These are phyloP conservation scores for Lordiphosa stackelbergi DNA, from an alignment of 1,140 invertebrate genomes.

Conservation along the genomic window DNA sequence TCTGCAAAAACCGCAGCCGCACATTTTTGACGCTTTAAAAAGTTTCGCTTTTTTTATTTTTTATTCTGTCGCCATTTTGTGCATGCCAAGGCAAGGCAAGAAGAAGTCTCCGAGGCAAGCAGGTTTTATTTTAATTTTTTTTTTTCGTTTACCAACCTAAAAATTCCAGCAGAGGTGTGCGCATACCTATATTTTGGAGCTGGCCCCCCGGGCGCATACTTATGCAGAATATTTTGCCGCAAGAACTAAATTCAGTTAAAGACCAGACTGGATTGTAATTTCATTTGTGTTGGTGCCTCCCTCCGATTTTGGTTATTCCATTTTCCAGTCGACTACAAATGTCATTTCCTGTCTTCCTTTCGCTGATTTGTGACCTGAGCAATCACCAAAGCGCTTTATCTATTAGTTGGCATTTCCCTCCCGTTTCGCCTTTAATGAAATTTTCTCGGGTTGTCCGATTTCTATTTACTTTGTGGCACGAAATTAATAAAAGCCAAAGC, in stretches of 20 bases:
- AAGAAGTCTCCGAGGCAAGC: constrained; percentile 21
- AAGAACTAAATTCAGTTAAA: constrained; percentile 50
- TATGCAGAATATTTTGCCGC: constrained; percentile 43
- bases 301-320: constrained; percentile 63
- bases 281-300: constrained; percentile 1
- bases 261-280: constrained; percentile 36
- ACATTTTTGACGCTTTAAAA: constrained; percentile 66
- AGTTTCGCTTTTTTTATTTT: constrained; percentile 42
- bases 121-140: constrained; percentile 22
- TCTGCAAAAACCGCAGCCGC: constrained; percentile 30
- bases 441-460: constrained; percentile 58
- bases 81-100: constrained; percentile 27
- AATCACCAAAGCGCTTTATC: constrained; percentile 67
- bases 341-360: constrained; percentile 58
- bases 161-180: constrained; percentile 64
- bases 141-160: constrained; percentile 10
- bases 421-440: constrained; percentile 60
- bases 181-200: constrained; percentile 58
- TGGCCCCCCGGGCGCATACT: constrained; percentile 54
- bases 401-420: constrained; percentile 56
- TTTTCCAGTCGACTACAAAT: constrained; percentile 68
- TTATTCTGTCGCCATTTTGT: constrained; percentile 57
- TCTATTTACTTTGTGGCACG: constrained; percentile 69
- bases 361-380: constrained; percentile 58
- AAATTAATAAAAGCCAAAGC: constrained; percentile 64